Conservation (phyloP, 2,888 invertebrate species). For the Leptopilina syphax region DNA sequence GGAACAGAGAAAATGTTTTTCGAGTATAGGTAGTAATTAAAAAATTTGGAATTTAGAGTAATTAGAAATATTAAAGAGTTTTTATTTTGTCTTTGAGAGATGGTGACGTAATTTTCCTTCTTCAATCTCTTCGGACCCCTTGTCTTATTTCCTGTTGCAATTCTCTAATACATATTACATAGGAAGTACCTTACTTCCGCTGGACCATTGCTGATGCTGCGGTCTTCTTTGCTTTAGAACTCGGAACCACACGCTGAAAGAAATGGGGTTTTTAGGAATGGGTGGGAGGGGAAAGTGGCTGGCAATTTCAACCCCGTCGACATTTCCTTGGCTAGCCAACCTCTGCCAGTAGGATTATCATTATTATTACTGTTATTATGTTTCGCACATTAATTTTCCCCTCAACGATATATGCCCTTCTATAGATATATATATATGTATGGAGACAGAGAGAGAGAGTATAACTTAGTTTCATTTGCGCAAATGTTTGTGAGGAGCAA, state of each 20-base stretch:
- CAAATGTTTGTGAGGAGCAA: conserved; percentile 12
- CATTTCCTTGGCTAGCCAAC: conserved; percentile 18
- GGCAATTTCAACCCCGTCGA: conserved; percentile 16
- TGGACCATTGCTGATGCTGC: conserved; percentile 19
- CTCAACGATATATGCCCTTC: background rate
- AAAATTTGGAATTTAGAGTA: too few relatives aligned
- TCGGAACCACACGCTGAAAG: conserved; percentile 7
- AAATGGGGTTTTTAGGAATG: background rate
- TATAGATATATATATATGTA: background rate
- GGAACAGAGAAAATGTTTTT: too few relatives aligned
- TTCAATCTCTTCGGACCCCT: background rate
- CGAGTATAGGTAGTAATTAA: background rate
- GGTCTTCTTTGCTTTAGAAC: conserved; percentile 12
- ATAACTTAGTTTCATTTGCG: background rate
- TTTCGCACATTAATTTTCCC: conserved; percentile 6
- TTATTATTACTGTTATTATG: conserved; percentile 32
- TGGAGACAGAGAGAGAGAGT: background rate
- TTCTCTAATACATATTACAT: conserved; percentile 20
- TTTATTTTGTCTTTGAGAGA: too few relatives aligned
- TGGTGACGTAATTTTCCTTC: too few relatives aligned
- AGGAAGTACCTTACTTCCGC: conserved; percentile 12
- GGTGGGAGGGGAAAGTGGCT: conserved; percentile 10
- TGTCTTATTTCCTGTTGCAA: conserved; percentile 3
- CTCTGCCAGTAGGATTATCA: conserved; percentile 1
- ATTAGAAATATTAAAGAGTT: too few relatives aligned